phyloP scores from a whole-genome alignment of 2,797 vertebrate genomes.

The Myripristis jacobus region DNA sequence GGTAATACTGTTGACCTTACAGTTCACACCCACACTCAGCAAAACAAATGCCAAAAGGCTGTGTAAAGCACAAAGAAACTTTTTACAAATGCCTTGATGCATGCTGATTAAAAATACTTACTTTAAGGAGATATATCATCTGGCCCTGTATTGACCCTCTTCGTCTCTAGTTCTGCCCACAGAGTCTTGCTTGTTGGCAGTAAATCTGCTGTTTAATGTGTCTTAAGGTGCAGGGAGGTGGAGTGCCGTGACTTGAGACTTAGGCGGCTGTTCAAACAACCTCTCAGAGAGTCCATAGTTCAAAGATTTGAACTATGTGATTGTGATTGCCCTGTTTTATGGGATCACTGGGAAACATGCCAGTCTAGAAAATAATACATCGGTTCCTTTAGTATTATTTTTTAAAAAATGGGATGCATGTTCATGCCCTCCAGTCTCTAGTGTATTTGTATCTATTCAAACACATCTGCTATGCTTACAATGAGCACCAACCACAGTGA shows the following conservation, averaged over 20 bases:
- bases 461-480: no score
- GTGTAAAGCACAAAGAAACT: background rate
- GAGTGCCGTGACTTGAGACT: slow-evolving; percentile 11
- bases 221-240: slow-evolving; percentile 22
- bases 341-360: slow-evolving; percentile 33
- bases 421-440: background rate
- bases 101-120: slow-evolving; percentile 16
- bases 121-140: background rate
- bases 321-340: slow-evolving; percentile 9
- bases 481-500: no score
- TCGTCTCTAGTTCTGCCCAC: background rate
- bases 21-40: background rate
- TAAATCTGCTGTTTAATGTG: slow-evolving; percentile 5
- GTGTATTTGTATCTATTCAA: background rate
- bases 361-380: background rate
- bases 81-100: background rate
- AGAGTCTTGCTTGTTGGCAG: background rate
- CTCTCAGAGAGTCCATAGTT: slow-evolving; percentile 55
- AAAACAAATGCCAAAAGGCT: background rate
- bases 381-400: background rate
- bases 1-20: no score
- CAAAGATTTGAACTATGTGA: slow-evolving; percentile 32
- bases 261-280: slow-evolving; percentile 33
- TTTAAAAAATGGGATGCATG: slow-evolving; percentile 1
- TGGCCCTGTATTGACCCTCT: background rate